Percentiles rank a stretch among this genome's conserved stretches.
Evolutionary conservation across 2,797 vertebrate species (phyloP).

Genomic region (Tokudaia tokunoshimensis): DNA sequence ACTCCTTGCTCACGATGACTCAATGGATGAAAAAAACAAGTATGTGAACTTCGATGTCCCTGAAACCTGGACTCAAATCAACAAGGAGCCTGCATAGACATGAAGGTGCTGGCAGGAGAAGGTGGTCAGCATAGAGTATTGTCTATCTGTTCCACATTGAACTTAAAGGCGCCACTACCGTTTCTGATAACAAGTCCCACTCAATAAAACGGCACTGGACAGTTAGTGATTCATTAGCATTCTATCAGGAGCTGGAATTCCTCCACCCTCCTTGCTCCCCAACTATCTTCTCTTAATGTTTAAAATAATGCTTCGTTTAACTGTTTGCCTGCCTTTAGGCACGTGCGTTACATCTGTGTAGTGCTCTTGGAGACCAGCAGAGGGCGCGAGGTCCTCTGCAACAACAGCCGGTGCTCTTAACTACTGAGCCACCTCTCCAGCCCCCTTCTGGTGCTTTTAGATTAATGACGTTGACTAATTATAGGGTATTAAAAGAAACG

Average conservation of each 20-base stretch:
- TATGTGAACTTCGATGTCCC: constrained; percentile 92
- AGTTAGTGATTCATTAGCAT: constrained; percentile 81
- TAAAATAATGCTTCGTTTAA: constrained; percentile 14
- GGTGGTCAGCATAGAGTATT: constrained; percentile 85
- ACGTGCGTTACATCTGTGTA: too few species aligned
- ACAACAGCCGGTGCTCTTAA: background rate
- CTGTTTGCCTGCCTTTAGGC: background rate
- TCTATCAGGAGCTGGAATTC: constrained; percentile 9
- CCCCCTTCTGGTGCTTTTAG: background rate
- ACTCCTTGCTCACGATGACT: constrained; percentile 97
- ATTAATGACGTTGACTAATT: background rate
- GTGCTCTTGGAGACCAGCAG: background rate
- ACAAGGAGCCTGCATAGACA: constrained; percentile 64
- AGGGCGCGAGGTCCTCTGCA: background rate
- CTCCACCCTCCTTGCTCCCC: background rate
- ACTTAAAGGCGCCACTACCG: constrained; percentile 86
- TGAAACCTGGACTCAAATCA: constrained; percentile 72
- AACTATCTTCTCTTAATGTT: background rate
- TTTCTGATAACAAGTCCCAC: constrained; percentile 80
- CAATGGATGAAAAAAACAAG: constrained; percentile 88
- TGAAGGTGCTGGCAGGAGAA: constrained; percentile 86
- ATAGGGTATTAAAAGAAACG: background rate
- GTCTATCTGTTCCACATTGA: constrained; percentile 92
- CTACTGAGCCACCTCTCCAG: background rate
- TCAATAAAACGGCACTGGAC: constrained; percentile 78